Evolutionary conservation across 2,888 invertebrate species (phyloP).

Genomic region (Pollenia labialis): DNA sequence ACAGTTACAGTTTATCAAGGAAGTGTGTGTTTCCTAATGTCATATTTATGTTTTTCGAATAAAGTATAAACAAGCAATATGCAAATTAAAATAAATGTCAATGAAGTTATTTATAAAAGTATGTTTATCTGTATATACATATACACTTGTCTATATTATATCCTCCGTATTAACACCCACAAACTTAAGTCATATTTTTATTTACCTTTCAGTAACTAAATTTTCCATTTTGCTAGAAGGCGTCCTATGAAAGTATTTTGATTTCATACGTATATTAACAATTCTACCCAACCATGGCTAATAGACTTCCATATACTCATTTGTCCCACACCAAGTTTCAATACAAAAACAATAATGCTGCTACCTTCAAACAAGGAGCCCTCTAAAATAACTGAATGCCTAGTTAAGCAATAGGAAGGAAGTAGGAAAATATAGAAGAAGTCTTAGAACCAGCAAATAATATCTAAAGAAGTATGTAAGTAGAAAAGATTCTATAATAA

Average conservation of each 20-base stretch:
- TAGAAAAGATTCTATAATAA: slow-evolving; percentile 47
- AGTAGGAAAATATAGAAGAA: not conserved
- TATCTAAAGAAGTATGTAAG: not conserved
- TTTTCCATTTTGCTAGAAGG: slow-evolving; percentile 17
- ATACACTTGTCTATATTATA: not conserved
- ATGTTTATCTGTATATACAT: not conserved
- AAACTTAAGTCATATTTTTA: slow-evolving; percentile 7
- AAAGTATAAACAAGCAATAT: slow-evolving; percentile 22
- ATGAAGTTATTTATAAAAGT: not conserved
- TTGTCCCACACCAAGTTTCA: not conserved
- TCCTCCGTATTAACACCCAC: not conserved
- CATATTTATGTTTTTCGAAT: slow-evolving; percentile 6
- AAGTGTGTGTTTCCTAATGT: slow-evolving; percentile 6
- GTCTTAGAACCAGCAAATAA: not conserved
- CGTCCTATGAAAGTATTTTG: slow-evolving; percentile 25
- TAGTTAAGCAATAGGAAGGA: not conserved
- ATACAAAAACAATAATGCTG: slow-evolving; percentile 10
- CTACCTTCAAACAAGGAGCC: slow-evolving; percentile 23
- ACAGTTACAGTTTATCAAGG: not conserved
- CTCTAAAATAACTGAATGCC: not conserved
- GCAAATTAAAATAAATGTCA: slow-evolving; percentile 4
- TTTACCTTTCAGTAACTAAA: slow-evolving; percentile 24
- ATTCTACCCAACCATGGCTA: not conserved
- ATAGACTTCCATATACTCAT: not conserved
- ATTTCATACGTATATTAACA: slow-evolving; percentile 4